Conservation (phyloP, 30 jellyfish, hydroid and myxozoan species). For the Sanderia malayensis region DNA sequence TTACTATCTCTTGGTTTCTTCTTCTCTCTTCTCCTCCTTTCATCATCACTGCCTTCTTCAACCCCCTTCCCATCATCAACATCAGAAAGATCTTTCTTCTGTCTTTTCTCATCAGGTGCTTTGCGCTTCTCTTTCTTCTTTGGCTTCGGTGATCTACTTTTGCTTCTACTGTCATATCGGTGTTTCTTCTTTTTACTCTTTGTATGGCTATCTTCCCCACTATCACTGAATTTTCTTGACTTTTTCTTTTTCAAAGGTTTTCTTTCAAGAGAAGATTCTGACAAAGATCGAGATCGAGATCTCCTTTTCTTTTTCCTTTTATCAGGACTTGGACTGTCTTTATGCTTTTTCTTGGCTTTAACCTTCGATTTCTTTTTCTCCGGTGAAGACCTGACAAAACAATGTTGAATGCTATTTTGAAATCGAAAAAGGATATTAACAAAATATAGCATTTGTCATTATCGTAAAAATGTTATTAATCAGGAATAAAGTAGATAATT, state of each 20-base stretch:
- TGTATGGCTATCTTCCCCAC: slow-evolving; percentile 37
- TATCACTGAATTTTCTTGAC: slow-evolving; percentile 42
- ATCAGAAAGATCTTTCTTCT: slow-evolving; percentile 9
- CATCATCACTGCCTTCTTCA: slow-evolving; percentile 44
- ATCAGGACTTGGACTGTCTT: slow-evolving; percentile 56
- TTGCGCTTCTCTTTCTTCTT: slow-evolving; percentile 27
- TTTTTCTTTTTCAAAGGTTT: slow-evolving; percentile 40
- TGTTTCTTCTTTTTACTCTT: slow-evolving; percentile 36
- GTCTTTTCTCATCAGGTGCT: slow-evolving; percentile 3
- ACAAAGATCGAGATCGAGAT: slow-evolving; percentile 38
- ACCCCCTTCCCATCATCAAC: slow-evolving; percentile 21
- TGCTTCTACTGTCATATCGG: slow-evolving; percentile 24
- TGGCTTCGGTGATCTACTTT: slow-evolving; percentile 53
- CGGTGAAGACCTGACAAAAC: slow-evolving; percentile 23
- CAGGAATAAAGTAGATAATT: too few relatives aligned
- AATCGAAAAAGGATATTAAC: too few relatives aligned
- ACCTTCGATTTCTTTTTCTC: slow-evolving; percentile 47
- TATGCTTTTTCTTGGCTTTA: slow-evolving; percentile 42
- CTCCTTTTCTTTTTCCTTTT: slow-evolving; percentile 49
- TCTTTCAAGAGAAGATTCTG: slow-evolving; percentile 36
- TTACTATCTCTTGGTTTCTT: slow-evolving; percentile 5
- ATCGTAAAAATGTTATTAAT: too few relatives aligned
- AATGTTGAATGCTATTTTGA: too few relatives aligned
- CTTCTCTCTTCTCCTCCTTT: slow-evolving; percentile 14
- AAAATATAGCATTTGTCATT: too few relatives aligned